Evolutionary conservation across 2,888 invertebrate species (phyloP).

Genomic region (Meloe dianella): DNA sequence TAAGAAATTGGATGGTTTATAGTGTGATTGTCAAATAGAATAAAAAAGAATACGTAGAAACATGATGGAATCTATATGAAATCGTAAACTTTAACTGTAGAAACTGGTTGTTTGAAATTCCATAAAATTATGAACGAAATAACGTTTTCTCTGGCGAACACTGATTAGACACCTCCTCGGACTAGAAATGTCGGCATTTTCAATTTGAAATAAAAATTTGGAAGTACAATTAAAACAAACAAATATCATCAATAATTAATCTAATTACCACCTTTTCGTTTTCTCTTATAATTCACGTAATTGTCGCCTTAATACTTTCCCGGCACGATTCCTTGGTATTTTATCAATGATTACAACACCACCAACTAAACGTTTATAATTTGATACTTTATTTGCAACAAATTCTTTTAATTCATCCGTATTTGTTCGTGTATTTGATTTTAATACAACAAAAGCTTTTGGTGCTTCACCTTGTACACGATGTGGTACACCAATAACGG

Average conservation of each 20-base stretch:
- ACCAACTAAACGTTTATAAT: constrained; percentile 71
- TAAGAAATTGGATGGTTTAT: no score
- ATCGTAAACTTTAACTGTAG: no score
- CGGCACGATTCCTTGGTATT: constrained; percentile 64
- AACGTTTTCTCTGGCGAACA: no score
- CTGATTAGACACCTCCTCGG: no score
- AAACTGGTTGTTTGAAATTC: no score
- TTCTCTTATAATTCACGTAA: constrained; percentile 40
- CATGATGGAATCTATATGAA: no score
- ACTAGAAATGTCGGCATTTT: no score
- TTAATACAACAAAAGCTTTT: constrained; percentile 71
- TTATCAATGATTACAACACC: constrained; percentile 61
- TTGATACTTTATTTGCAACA: constrained; percentile 70
- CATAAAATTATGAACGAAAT: no score
- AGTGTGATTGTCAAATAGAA: no score
- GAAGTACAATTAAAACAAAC: no score
- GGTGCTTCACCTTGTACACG: constrained; percentile 73
- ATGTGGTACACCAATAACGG: constrained; percentile 78
- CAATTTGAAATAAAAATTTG: no score
- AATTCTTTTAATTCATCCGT: constrained; percentile 66
- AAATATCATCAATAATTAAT: neutral
- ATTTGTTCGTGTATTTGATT: constrained; percentile 57
- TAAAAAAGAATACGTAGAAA: no score
- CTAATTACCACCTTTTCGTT: neutral
- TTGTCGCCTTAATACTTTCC: constrained; percentile 64